Percentiles rank a stretch among this genome's conserved stretches.
Evolutionary conservation across 2,113 vertebrate genomes (phyloP).

Genomic region (Perca flavescens): DNA sequence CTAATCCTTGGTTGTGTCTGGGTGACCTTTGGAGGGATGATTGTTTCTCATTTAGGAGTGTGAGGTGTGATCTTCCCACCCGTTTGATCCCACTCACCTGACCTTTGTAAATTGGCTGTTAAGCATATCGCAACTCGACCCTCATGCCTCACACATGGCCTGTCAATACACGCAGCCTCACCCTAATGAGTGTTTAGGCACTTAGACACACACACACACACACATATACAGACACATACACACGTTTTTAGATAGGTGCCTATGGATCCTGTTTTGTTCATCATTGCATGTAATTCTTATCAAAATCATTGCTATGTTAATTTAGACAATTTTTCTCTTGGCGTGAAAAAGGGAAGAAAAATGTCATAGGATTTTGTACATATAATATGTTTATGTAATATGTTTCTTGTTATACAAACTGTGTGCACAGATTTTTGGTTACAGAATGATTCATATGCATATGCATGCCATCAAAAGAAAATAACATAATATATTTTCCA

Average conservation of each 20-base stretch:
- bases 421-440: slow-evolving; percentile 46
- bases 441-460: slow-evolving; percentile 61
- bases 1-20: slow-evolving; percentile 84
- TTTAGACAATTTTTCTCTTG: background rate
- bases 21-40: slow-evolving; percentile 85
- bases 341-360: background rate
- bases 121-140: slow-evolving; percentile 86
- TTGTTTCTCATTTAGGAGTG: slow-evolving; percentile 89
- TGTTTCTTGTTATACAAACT: slow-evolving; percentile 8
- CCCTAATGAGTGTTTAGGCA: slow-evolving; percentile 61
- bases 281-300: background rate
- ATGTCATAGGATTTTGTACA: background rate
- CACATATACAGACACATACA: background rate
- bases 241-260: background rate
- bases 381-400: background rate
- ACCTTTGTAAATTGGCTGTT: slow-evolving; percentile 92
- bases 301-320: background rate
- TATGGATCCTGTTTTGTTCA: slow-evolving; percentile 7
- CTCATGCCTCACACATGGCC: slow-evolving; percentile 75
- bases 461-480: slow-evolving; percentile 41
- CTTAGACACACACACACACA: slow-evolving; percentile 37
- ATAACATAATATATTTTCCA: slow-evolving; percentile 67
- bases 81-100: slow-evolving; percentile 87
- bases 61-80: slow-evolving; percentile 88
- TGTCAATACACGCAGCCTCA: slow-evolving; percentile 72